Conservation (phyloP, 2,113 vertebrate species). For the Microcebus tavaratra region DNA sequence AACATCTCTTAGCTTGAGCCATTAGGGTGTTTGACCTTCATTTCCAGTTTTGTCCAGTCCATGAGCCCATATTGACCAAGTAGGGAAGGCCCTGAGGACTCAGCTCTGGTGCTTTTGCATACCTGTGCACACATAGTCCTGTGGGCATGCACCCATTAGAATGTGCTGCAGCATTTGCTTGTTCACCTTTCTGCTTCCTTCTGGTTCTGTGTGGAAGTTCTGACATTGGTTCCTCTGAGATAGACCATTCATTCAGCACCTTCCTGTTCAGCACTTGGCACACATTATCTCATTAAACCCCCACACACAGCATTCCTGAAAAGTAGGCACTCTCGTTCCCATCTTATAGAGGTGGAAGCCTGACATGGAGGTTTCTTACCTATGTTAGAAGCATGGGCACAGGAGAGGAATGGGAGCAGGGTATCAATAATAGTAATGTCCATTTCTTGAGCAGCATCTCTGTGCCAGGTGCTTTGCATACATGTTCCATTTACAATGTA, state of each 20-base stretch:
- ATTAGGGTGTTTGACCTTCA: neutral
- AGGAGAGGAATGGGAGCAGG: neutral
- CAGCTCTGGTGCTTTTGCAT: neutral
- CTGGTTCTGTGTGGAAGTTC: neutral
- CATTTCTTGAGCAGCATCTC: neutral
- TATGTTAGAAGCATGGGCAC: neutral
- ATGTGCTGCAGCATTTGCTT: neutral
- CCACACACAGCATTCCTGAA: neutral
- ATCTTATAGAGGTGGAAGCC: neutral
- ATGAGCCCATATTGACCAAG: neutral
- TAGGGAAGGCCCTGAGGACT: neutral
- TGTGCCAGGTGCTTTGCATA: neutral
- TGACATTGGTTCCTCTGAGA: neutral
- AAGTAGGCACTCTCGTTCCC: neutral
- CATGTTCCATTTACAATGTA: neutral
- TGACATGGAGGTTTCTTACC: neutral
- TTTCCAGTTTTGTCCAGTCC: neutral
- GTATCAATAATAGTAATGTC: neutral
- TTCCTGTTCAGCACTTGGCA: neutral
- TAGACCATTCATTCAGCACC: neutral
- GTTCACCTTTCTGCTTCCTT: neutral
- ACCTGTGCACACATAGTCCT: neutral
- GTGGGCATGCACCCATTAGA: neutral
- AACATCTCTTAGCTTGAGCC: neutral
- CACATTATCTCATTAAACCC: neutral